Evolutionary conservation across 2,797 vertebrate species (phyloP).

Genomic region (Parauchenoglanis ngamensis): DNA sequence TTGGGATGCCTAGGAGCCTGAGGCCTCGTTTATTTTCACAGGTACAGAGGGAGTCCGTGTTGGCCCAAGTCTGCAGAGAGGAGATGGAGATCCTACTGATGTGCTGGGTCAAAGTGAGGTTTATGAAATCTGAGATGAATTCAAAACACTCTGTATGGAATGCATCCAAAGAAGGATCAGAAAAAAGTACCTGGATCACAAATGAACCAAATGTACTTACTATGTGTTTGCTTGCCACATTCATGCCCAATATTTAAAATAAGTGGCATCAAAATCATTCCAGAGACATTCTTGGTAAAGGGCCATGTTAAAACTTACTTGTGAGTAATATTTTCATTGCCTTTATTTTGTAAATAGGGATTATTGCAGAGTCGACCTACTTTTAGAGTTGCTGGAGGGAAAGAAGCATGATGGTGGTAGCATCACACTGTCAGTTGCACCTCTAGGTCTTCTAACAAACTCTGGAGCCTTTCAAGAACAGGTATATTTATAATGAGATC

Average conservation of each 20-base stretch:
- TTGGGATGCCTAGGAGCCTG: conserved; percentile 55
- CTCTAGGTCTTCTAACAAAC: not conserved
- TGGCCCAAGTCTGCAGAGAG: conserved; percentile 11
- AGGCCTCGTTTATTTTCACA: conserved; percentile 52
- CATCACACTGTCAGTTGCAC: not conserved
- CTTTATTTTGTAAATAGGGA: not conserved
- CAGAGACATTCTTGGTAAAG: not conserved
- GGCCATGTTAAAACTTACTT: not conserved
- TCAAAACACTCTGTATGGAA: conserved; percentile 1
- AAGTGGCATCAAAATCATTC: not conserved
- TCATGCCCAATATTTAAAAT: not conserved
- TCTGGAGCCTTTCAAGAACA: not conserved
- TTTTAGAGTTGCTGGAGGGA: not conserved
- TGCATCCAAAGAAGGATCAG: not conserved
- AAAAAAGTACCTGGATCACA: not conserved
- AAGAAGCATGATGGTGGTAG: not conserved
- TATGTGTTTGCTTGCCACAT: not conserved
- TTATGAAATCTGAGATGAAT: not conserved
- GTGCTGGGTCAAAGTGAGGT: conserved; percentile 34
- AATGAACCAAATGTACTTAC: not conserved
- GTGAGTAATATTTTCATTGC: not conserved
- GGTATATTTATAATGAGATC: not conserved
- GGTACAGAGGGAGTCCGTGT: conserved; percentile 32
- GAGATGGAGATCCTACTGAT: conserved; percentile 37
- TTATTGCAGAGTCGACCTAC: not conserved